Evolutionary conservation across 2,113 vertebrate species (phyloP).

Genomic region (Datnioides undecimradiatus): DNA sequence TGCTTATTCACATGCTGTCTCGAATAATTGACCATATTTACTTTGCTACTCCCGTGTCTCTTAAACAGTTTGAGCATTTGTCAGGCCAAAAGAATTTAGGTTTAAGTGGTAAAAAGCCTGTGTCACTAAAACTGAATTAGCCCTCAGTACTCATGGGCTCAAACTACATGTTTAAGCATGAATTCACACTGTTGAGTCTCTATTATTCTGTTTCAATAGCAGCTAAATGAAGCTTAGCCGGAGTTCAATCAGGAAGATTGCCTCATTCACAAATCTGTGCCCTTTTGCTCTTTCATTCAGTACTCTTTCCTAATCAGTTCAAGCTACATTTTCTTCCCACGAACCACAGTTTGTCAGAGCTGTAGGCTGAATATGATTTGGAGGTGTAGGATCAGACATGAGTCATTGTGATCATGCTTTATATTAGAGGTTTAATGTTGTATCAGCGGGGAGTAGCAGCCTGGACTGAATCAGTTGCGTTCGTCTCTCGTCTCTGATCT

Average conservation of each 20-base stretch:
- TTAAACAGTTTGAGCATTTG: not conserved
- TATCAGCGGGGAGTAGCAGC: not conserved
- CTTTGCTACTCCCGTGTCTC: not conserved
- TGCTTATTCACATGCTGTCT: not conserved
- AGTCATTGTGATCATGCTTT: not conserved
- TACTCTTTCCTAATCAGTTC: slow-evolving; percentile 17
- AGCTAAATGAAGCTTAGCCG: slow-evolving; percentile 48
- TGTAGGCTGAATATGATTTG: not conserved
- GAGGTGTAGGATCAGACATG: slow-evolving; percentile 1
- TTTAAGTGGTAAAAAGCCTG: slow-evolving; percentile 28
- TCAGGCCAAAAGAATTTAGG: not conserved
- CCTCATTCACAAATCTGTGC: slow-evolving; percentile 36
- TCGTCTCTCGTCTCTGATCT: not conserved
- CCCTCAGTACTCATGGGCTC: not conserved
- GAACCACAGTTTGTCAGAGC: not conserved
- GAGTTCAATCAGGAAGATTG: slow-evolving; percentile 46
- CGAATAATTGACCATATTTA: not conserved
- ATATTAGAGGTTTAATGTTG: not conserved
- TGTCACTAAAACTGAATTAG: slow-evolving; percentile 25
- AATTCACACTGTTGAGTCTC: slow-evolving; percentile 2
- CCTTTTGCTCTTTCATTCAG: slow-evolving; percentile 20
- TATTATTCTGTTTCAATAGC: slow-evolving; percentile 43
- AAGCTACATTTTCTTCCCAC: slow-evolving; percentile 6
- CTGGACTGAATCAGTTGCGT: not conserved
- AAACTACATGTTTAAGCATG: slow-evolving; percentile 10